These are phyloP conservation scores for Mactromeris polynyma DNA, from an alignment of 2,888 invertebrate species.

Conservation along the genomic window DNA sequence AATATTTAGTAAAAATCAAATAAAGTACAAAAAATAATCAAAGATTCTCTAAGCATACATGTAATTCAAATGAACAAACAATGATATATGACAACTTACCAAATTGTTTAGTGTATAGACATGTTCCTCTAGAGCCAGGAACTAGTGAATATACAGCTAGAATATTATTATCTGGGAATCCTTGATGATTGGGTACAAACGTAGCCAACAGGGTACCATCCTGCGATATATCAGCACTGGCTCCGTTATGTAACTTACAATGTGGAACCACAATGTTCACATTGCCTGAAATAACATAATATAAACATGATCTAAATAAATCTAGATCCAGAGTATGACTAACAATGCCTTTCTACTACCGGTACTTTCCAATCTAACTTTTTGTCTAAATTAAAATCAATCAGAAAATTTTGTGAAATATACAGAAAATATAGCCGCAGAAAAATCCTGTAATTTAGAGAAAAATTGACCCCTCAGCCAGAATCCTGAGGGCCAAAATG, in stretches of 20 bases:
- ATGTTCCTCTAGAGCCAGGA: slow-evolving; percentile 92
- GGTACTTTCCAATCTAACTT: too few species aligned
- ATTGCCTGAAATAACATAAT: slow-evolving; percentile 73
- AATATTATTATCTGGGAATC: slow-evolving; percentile 91
- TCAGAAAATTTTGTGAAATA: too few species aligned
- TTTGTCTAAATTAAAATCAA: too few species aligned
- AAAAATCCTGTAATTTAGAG: too few species aligned
- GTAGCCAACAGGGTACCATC: slow-evolving; percentile 93
- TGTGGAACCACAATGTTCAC: slow-evolving; percentile 93
- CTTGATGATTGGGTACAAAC: slow-evolving; percentile 90
- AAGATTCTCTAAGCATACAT: background rate
- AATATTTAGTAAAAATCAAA: too few species aligned
- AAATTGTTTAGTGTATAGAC: slow-evolving; percentile 91
- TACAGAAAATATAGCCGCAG: too few species aligned
- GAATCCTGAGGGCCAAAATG: too few species aligned
- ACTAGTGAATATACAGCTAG: slow-evolving; percentile 94
- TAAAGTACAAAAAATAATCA: too few species aligned
- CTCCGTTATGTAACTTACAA: slow-evolving; percentile 95
- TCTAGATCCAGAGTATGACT: too few species aligned
- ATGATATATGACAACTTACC: slow-evolving; percentile 74
- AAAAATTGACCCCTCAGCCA: too few species aligned
- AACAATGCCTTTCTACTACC: too few species aligned
- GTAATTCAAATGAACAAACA: background rate
- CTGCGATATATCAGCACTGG: slow-evolving; percentile 94
- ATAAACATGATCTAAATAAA: too few species aligned